Evolutionary conservation across 2,888 invertebrate genomes (phyloP).

Genomic region (Elegia similella): DNA sequence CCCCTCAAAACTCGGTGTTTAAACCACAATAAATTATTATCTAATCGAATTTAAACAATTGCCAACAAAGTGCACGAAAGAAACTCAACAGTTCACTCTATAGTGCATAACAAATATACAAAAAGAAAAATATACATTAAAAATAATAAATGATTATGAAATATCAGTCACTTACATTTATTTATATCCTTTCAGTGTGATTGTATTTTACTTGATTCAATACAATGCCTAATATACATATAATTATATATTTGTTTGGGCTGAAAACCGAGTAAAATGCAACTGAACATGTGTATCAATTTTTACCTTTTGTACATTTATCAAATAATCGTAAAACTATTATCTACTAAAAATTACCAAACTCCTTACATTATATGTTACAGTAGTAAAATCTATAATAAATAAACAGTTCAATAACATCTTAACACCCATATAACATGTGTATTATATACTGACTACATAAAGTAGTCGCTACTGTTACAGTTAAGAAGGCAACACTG

Average conservation of each 20-base stretch:
- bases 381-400: conserved; percentile 47
- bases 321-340: conserved; percentile 13
- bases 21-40: conserved; percentile 59
- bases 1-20: conserved; percentile 61
- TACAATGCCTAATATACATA: not conserved
- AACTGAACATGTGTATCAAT: conserved; percentile 21
- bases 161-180: conserved; percentile 23
- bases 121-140: conserved; percentile 30
- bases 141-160: conserved; percentile 26
- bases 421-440: conserved; percentile 34
- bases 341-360: conserved; percentile 23
- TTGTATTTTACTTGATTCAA: not conserved
- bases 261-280: conserved; percentile 3
- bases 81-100: conserved; percentile 65
- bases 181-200: not conserved
- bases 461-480: conserved; percentile 30
- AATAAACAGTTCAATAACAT: conserved; percentile 53
- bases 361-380: conserved; percentile 37
- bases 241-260: not conserved
- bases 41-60: conserved; percentile 60
- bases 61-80: conserved; percentile 69
- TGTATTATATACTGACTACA: conserved; percentile 20
- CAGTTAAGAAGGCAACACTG: conserved; percentile 72
- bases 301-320: conserved; percentile 27
- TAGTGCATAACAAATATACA: conserved; percentile 69